Evolutionary conservation across 2,797 vertebrate species (phyloP).

Genomic region (Crocodylus rhombifer): DNA sequence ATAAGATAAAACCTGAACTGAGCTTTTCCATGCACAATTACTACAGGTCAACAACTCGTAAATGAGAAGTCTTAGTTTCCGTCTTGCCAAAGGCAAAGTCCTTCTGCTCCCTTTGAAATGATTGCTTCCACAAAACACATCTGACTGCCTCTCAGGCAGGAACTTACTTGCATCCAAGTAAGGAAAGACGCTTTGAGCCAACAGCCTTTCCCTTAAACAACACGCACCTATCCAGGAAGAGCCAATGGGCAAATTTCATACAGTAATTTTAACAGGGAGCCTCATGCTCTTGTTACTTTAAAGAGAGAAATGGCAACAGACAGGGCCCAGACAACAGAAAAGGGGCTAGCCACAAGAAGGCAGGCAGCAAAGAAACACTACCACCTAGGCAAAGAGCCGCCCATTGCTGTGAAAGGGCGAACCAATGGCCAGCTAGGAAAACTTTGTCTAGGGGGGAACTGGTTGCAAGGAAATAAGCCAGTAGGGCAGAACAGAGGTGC

Average conservation of each 20-base stretch:
- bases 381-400: no score
- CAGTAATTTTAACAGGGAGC: neutral
- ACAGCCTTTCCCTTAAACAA: conserved; percentile 57
- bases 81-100: neutral
- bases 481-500: no score
- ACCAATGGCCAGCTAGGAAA: no score
- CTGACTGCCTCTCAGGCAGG: neutral
- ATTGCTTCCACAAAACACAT: neutral
- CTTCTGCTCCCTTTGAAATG: conserved; percentile 29
- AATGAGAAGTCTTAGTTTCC: neutral
- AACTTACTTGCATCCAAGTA: neutral
- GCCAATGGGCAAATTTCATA: neutral
- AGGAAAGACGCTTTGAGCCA: conserved; percentile 54
- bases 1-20: conserved; percentile 40
- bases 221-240: neutral
- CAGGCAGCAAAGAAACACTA: no score
- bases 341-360: no score
- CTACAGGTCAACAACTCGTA: neutral
- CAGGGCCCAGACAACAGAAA: no score
- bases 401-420: no score
- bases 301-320: no score
- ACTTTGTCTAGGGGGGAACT: no score
- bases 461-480: no score
- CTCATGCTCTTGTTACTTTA: no score
- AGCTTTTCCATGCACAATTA: conserved; percentile 45